Base-by-base conservation (phyloP, 2,888 invertebrate species). In the Brachycybe producta region DNA sequence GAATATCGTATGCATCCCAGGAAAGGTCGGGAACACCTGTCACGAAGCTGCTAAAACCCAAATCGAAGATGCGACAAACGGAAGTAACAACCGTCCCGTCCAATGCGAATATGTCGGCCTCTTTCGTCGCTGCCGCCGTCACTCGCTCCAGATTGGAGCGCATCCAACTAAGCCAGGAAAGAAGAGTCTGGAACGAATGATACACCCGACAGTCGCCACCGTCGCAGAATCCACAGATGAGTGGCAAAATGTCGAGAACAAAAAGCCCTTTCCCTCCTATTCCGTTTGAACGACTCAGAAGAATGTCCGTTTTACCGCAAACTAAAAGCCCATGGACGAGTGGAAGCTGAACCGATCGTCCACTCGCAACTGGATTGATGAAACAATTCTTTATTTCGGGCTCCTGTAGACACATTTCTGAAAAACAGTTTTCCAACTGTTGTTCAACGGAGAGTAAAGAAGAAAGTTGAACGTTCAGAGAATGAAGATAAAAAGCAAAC, bases 321-420 rank as follows among this genome's bases (percentile, higher is more conserved):
- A 27, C 11, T 13, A 49, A 28, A 11, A 47, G 28, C 21, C 40
- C 51, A 26, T 40, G 63, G 7, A 46, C 11, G 7, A 36, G 3
- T 42, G 42, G 32, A 30, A 30, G 32, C 13, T 30, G 32, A n/a
- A 11, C 8, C 8, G n/a, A 8, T 30, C 32, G 32, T 11, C 13
- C 8, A n/a, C 32, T 27, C 15, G 17, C 7, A 5, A 3, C 17
- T 15, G 28, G 11, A 11, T 11, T 23, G 26, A n/a, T 15, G 4
- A 42, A 27, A n/a, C 19, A 11, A 4, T 42, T 11, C 11, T 1
- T 15, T 23, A 42, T 11, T 5, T 27, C n/a, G n/a, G n/a, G n/a
- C n/a, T n/a, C n/a, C n/a, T n/a, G n/a, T n/a, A n/a, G n/a, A n/a
- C n/a, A n/a, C n/a, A n/a, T n/a, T n/a, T n/a, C n/a, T n/a, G n/a